Evolutionary conservation across 2,888 invertebrate genomes (phyloP), one percentile per base, ranked within the genome.

Genomic region (Mesoligia furuncula): DNA sequence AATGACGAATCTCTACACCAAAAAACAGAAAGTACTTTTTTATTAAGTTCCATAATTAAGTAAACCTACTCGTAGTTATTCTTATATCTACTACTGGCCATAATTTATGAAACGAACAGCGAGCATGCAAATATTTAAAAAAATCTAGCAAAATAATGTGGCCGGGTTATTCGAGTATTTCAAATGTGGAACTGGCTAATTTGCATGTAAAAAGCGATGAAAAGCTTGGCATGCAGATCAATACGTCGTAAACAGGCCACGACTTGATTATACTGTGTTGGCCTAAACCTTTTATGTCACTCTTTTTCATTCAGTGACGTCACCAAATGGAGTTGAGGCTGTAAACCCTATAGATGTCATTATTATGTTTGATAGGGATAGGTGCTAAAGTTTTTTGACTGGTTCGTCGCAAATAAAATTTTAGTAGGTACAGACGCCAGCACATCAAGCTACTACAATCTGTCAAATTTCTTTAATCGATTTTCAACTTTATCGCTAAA

Each of bases 161-260:
- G 24, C 31, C 4, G 27, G 24, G 2, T 70, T 85, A 64, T 75
- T 61, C 54, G 27, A 79, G 59, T 73, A n/a, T 57, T 83, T 67
- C 82, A 88, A 90, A 86, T 85, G 85, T 81, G 86, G 82, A 84
- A 86, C 88, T 83, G 83, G 77, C 86, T 90, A 90, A 94, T 94
- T 95, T 94, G 92, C 94, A 94, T 94, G 90, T 90, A 91, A 92
- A 93, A 92, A 92, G 84, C 90, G 86, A 89, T 92, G 89, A 90
- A 92, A 91, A 89, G 86, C 88, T 89, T 87, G 79, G 82, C 77
- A 85, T 79, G 77, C 83, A 84, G 90, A 93, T 93, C 92, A 90
- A 93, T 90, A 89, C 81, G 45, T 83, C 42, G 73, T 90, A 89
- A 90, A 90, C 87, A 89, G 86, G 84, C 83, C 85, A 86, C 80